Evolutionary conservation across 1,140 invertebrate genomes (phyloP), one percentile per base, ranked within the genome.

Genomic region (Pogonus chalceus): DNA sequence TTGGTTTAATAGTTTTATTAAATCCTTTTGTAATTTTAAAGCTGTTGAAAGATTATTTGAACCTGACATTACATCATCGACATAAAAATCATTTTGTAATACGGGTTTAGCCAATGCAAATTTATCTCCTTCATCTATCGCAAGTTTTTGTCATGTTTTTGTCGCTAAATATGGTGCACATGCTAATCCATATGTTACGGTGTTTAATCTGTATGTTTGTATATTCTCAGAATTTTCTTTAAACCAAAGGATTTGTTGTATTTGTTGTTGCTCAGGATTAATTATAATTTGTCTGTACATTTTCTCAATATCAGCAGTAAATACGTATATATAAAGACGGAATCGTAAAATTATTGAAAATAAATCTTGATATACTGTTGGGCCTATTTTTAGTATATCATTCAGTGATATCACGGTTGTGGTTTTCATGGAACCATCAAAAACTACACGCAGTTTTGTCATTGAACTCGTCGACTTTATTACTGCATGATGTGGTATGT

Each of bases 231-330:
- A 14, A 10, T 22, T 2, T 18, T 49, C 20, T 20, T 35, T 16
- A 2, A 68, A 52, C 71, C 73, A 75, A 0, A 74, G 46, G 22
- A 77, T 69, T 56, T 67, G 54, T 51, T 75, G 71, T 23, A 64
- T 68, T 35, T 65, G 54, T 37, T 39, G 51, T 23, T 73, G 59
- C 31, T 65, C 54, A 7, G 4, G 7, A 7, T 31, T 31, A 4
- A 31, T 14, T 4, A 7, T 7, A 9, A 52, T 37, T 20, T 52
- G 51, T 52, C 51, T 23, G 21, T 16, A 52, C 51, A 62, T 60
- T 49, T 71, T 60, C 14, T 58, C 51, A 20, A 65, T 58, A 47
- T 68, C 66, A 9, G 57, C 56, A 21, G 56, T 56, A 12, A 64
- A 51, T 2, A 64, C 60, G 23, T 59, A 56, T 37, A 21, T 49